phyloP scores from a whole-genome alignment of 1,140 invertebrate genomes.

The Pararge aegeria region DNA sequence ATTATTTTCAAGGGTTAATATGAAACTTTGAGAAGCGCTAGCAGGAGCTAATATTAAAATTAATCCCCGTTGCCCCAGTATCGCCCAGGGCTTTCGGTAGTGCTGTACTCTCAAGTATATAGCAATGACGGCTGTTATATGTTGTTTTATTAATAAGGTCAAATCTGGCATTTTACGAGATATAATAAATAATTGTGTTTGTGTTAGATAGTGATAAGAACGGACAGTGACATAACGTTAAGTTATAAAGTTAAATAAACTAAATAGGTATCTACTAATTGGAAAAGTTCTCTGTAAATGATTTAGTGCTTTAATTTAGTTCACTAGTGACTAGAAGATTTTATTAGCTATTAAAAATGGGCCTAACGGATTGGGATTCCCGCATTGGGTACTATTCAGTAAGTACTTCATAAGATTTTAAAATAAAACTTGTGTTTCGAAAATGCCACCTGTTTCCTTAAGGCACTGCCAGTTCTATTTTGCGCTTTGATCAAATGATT shows the following conservation, averaged over 20 bases:
- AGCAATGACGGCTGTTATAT: constrained; percentile 61
- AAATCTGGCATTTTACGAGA: constrained; percentile 44
- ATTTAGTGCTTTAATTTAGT: constrained; percentile 46
- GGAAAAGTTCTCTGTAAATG: constrained; percentile 37
- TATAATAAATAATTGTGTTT: constrained; percentile 64
- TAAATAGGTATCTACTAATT: constrained; percentile 7
- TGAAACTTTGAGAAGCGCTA: constrained; percentile 58
- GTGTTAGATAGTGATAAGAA: constrained; percentile 58
- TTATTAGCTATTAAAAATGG: constrained; percentile 65
- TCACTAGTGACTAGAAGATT: constrained; percentile 40
- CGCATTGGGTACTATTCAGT: constrained; percentile 72
- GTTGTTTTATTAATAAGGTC: constrained; percentile 52
- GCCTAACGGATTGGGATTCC: constrained; percentile 74
- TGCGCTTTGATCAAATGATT: constrained; percentile 17
- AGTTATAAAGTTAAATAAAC: neutral
- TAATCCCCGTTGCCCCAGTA: constrained; percentile 70
- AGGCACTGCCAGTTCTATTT: constrained; percentile 20
- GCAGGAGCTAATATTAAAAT: constrained; percentile 76
- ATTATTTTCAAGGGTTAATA: constrained; percentile 6
- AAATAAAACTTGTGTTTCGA: neutral
- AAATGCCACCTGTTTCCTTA: constrained; percentile 14
- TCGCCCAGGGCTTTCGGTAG: constrained; percentile 60
- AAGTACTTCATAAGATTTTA: constrained; percentile 28
- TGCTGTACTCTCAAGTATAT: constrained; percentile 47
- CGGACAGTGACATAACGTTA: constrained; percentile 11